Percentiles rank a stretch among this genome's conserved stretches.
phyloP scores from a whole-genome alignment of 2,113 vertebrate species.

The Stomatorhinus ivindoensis region DNA sequence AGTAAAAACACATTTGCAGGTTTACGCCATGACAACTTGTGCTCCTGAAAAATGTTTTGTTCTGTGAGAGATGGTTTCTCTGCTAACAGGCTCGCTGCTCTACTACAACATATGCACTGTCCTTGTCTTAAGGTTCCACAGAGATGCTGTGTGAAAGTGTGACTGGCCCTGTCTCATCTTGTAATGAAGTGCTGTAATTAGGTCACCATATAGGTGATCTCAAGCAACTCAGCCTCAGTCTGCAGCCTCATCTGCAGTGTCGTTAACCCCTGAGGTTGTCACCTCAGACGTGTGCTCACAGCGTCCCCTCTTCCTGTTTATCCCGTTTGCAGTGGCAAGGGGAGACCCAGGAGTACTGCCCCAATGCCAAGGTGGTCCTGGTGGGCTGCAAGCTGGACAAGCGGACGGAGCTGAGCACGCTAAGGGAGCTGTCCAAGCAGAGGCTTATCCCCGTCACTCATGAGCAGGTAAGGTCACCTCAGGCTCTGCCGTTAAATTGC shows the following conservation, averaged over 20 bases:
- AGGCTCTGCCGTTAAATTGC: neutral
- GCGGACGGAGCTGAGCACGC: conserved; percentile 79
- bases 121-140: conserved; percentile 48
- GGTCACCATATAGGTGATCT: neutral
- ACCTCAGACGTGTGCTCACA: neutral
- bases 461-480: conserved; percentile 27
- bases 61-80: neutral
- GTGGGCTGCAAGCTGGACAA: conserved; percentile 95
- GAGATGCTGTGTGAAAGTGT: conserved; percentile 32
- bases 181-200: conserved; percentile 33
- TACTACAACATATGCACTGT: neutral
- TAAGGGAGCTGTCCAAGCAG: conserved; percentile 89
- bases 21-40: neutral
- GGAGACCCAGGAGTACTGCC: conserved; percentile 92
- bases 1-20: neutral
- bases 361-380: conserved; percentile 87
- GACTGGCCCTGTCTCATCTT: conserved; percentile 31
- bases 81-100: neutral
- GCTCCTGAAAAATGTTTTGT: neutral
- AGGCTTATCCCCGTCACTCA: conserved; percentile 88
- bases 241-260: neutral
- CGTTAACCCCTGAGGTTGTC: neutral
- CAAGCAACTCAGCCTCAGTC: neutral
- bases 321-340: conserved; percentile 75
- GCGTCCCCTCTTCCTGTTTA: neutral